Evolutionary conservation across 1,140 invertebrate genomes (phyloP), one percentile per base, ranked within the genome.

Genomic region (Pseudomyrmex concolor): DNA sequence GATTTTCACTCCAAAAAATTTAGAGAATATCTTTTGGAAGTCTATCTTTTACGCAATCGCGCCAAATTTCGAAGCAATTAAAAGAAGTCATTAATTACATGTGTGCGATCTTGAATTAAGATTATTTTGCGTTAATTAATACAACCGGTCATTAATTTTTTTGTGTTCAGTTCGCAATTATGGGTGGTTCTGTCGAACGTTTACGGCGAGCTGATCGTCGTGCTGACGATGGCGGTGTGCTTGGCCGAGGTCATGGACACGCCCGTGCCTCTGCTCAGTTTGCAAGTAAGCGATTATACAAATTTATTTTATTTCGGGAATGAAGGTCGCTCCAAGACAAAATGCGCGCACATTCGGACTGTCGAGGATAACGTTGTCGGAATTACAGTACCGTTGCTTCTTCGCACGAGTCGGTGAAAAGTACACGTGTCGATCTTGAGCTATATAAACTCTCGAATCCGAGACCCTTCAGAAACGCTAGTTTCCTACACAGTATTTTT

Each of bases 241-340:
- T 86, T 96, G 10, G 95, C 95, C 48, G 95, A 96, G 90, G 95
- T 96, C 15, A 95, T 96, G 92, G 95, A 96, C 88, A 96, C 95
- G 70, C 93, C 94, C 17, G 94, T 96, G 22, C 93, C 94, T 59
- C 92, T 96, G 2, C 92, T 96, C 59, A 95, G 94, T 15, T 95
- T 96, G 82, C 96, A 96, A 94, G 96, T 96, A 94, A 78, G 34
- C 12, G 48, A 22, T 67, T 9, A 12, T 45, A 67, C n/a, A 67
- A 22, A 67, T 77, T 66, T 12, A 12, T 15, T 25, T 77, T 54
- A 67, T 67, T n/a, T n/a, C 73, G 25, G 17, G 13, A 43, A 54
- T 13, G 12, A 22, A 13, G n/a, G 54, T 22, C 8, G 48, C 13
- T 2, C 19, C 19, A n/a, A 81, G 34, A 3, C 15, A 10, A 57